phyloP scores from a whole-genome alignment of 2,797 vertebrate genomes.

The Darevskia nairensis region DNA sequence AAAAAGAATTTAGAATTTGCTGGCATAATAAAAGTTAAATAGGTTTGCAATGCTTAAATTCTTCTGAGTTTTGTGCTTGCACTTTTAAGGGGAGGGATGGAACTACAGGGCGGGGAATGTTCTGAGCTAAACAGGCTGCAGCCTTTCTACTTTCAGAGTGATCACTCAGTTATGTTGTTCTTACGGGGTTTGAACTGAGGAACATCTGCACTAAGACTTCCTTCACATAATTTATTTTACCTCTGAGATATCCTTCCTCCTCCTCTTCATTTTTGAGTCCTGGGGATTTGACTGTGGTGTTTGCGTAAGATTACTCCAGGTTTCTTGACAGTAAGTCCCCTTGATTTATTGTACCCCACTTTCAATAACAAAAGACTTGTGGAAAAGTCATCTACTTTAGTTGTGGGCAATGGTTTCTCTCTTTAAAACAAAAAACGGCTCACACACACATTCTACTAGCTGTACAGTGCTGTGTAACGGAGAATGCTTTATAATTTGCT shows the following conservation, averaged over 20 bases:
- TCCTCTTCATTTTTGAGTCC: slow-evolving; percentile 72
- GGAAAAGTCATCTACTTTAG: slow-evolving; percentile 65
- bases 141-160: slow-evolving; percentile 57
- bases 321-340: slow-evolving; percentile 72
- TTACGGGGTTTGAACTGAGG: slow-evolving; percentile 65
- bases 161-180: slow-evolving; percentile 37
- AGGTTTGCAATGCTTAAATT: slow-evolving; percentile 59
- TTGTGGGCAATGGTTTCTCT: slow-evolving; percentile 71
- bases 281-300: slow-evolving; percentile 50
- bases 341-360: slow-evolving; percentile 76
- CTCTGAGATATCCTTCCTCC: slow-evolving; percentile 64
- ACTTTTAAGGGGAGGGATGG: background rate
- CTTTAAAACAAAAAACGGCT: slow-evolving; percentile 9
- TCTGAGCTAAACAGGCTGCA: slow-evolving; percentile 42
- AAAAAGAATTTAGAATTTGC: background rate
- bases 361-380: slow-evolving; percentile 72
- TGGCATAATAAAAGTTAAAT: background rate
- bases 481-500: background rate
- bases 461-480: background rate
- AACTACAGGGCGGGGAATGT: background rate
- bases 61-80: slow-evolving; percentile 47
- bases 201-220: slow-evolving; percentile 73
- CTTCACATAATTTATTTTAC: slow-evolving; percentile 75
- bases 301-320: slow-evolving; percentile 59
- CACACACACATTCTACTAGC: background rate